phyloP scores from a whole-genome alignment of 2,888 invertebrate genomes.

The Adelphocoris suturalis region DNA sequence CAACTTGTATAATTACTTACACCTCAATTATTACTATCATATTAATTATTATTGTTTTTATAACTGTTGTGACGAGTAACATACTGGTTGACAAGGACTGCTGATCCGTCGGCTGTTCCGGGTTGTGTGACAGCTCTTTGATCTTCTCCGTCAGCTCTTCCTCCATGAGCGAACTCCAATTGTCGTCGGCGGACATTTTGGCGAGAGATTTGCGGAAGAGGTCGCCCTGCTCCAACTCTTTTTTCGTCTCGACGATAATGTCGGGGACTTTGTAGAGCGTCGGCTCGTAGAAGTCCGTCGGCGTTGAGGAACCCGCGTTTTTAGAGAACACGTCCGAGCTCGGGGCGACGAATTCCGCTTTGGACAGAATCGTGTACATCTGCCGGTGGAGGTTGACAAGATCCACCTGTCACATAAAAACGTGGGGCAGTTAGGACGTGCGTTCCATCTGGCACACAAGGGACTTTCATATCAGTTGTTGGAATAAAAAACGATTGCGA shows the following conservation, averaged over 20 bases:
- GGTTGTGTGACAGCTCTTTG: slow-evolving; percentile 22
- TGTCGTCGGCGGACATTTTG: slow-evolving; percentile 46
- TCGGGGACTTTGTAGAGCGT: slow-evolving; percentile 59
- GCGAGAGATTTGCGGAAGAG: slow-evolving; percentile 43
- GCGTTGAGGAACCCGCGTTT: slow-evolving; percentile 44
- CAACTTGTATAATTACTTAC: too few species aligned
- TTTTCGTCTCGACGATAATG: slow-evolving; percentile 63
- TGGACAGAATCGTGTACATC: slow-evolving; percentile 61
- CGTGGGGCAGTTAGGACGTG: too few species aligned
- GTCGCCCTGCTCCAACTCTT: slow-evolving; percentile 59
- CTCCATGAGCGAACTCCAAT: slow-evolving; percentile 41
- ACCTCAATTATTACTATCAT: too few species aligned
- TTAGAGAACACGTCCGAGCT: slow-evolving; percentile 53
- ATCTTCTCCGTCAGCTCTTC: slow-evolving; percentile 50
- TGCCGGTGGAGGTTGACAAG: slow-evolving; percentile 55
- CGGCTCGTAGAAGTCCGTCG: slow-evolving; percentile 58
- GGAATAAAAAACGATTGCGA: too few species aligned
- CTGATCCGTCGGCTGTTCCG: background rate
- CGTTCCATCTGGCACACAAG: too few species aligned
- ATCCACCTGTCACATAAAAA: slow-evolving; percentile 21
- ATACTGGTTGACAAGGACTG: background rate
- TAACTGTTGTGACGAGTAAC: background rate
- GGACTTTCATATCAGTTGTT: too few species aligned
- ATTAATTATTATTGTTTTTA: too few species aligned
- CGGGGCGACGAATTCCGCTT: slow-evolving; percentile 58